phyloP scores from a whole-genome alignment of 1,140 invertebrate genomes.

The Drosophila subpulchrella region DNA sequence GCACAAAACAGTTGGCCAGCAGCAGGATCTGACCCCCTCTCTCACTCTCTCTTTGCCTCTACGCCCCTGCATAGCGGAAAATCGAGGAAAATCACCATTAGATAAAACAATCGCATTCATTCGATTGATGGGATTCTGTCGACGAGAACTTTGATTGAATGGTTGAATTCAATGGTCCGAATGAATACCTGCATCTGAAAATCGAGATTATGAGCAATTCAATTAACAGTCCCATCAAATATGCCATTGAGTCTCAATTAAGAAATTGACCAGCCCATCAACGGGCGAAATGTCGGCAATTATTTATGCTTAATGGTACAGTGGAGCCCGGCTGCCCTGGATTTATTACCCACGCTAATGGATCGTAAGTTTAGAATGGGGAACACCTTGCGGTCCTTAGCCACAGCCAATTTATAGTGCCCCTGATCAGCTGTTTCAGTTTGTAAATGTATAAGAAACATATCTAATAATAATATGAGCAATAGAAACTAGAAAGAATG shows the following conservation, averaged over 20 bases:
- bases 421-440: background rate
- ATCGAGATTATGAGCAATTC: conserved; percentile 31
- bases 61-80: conserved; percentile 12
- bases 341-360: conserved; percentile 10
- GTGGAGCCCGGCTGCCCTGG: conserved; percentile 2
- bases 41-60: background rate
- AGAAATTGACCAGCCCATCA: conserved; percentile 20
- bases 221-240: conserved; percentile 38
- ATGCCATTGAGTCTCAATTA: conserved; percentile 36
- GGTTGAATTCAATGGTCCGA: conserved; percentile 4
- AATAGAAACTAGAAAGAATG: too few relatives aligned
- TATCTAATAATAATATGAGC: too few relatives aligned
- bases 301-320: conserved; percentile 37
- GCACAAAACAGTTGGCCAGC: conserved; percentile 40
- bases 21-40: conserved; percentile 19
- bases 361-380: background rate
- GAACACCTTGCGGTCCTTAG: background rate
- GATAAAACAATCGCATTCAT: conserved; percentile 46
- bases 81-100: conserved; percentile 18
- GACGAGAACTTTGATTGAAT: conserved; percentile 29
- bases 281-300: conserved; percentile 7
- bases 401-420: background rate
- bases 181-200: conserved; percentile 14
- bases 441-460: background rate
- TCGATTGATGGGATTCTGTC: conserved; percentile 9